Base-by-base conservation (phyloP, 1,140 invertebrate genomes). In the Acromyrmex echinatior region DNA sequence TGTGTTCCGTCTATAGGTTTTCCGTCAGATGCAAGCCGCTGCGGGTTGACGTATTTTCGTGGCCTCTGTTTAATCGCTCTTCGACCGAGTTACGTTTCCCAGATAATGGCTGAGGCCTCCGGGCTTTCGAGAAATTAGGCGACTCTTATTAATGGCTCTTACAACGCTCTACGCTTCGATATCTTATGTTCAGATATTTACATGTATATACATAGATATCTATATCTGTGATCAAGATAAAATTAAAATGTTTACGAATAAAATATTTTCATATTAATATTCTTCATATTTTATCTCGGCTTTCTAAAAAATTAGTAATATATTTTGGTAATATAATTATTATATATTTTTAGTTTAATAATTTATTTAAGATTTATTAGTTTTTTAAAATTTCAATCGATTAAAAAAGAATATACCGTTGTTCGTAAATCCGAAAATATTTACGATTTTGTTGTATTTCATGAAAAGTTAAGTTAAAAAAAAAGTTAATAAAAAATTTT, bases 1-100 rank as follows among this genome's bases (percentile, higher is more conserved):
- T 88, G 90, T 31, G 70, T 91, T 87, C 81, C 90, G 80, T 89
- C 89, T 91, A 91, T 91, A 91, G 90, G 90, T 91, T 91, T 91
- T 89, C 90, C 85, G 90, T 91, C 90, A 91, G 85, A 49, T 80
- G 63, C 90, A 91, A 58, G 45, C 78, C 87, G 86, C 88, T 84
- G 79, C 89, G 80, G 87, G 87, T 89, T 89, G 90, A 91, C 85
- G 79, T 91, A 91, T 91, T 91, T 90, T 86, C 87, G 90, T 81
- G 80, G 87, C 78, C 65, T 89, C 80, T 85, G 80, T 87, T 91
- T 91, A 89, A 91, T 88, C 89, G 85, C 85, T 80, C 66, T 86
- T 90, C 87, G 87, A 89, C 68, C 88, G 82, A 91, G 86, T 91
- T 91, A 88, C 88, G 82, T 88, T 91, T 91, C 86, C 86, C 89